These are phyloP conservation scores for Microchirus variegatus DNA, from an alignment of 2,797 vertebrate species.

Conservation along the genomic window DNA sequence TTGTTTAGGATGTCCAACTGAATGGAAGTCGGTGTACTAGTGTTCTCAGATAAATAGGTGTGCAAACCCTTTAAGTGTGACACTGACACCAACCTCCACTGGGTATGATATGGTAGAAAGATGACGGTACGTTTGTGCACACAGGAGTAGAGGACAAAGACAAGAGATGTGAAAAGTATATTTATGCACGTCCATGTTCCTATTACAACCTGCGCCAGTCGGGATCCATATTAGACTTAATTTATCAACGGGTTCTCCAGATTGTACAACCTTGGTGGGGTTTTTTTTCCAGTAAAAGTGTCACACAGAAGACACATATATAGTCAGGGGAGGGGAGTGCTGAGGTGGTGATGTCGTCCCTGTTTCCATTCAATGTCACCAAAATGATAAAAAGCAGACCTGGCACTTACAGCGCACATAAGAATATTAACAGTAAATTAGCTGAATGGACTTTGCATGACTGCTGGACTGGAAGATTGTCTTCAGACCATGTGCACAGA, in stretches of 20 bases:
- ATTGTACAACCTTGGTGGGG: conserved; percentile 23
- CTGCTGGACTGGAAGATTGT: conserved; percentile 5
- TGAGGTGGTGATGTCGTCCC: background rate
- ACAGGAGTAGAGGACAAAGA: background rate
- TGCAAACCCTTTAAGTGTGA: conserved; percentile 1
- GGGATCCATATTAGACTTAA: background rate
- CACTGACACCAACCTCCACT: conserved; percentile 20
- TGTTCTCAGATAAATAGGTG: no score
- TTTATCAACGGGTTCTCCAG: background rate
- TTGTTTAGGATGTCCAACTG: no score
- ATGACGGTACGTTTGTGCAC: background rate
- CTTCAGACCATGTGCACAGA: conserved; percentile 15
- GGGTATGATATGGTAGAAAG: conserved; percentile 14
- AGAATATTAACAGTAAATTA: background rate
- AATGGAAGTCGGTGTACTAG: no score
- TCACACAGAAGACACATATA: no score
- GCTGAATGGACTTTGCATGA: background rate
- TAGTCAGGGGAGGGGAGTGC: no score
- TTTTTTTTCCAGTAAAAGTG: background rate
- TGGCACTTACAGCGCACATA: background rate
- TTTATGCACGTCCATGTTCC: background rate
- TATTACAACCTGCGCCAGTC: conserved; percentile 6
- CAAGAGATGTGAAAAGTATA: background rate
- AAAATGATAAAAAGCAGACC: background rate
- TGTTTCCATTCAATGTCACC: conserved; percentile 19